phyloP scores from a whole-genome alignment of 2,113 vertebrate genomes.

The Hippotragus niger region DNA sequence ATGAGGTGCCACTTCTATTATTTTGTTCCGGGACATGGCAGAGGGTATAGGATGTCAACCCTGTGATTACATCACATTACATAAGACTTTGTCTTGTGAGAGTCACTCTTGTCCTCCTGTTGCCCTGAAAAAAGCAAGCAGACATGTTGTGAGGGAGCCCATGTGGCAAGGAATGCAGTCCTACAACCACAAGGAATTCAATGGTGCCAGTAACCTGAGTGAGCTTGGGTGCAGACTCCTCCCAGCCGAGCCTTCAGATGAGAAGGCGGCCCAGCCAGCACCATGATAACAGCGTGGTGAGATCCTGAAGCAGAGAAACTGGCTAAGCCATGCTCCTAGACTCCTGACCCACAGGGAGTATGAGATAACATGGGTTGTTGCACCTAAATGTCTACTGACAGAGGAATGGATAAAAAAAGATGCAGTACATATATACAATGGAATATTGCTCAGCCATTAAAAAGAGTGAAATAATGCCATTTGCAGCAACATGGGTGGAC shows the following conservation, averaged over 20 bases:
- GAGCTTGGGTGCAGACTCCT: neutral
- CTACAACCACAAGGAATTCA: neutral
- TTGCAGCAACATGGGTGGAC: neutral
- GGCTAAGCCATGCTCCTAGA: neutral
- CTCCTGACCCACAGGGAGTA: neutral
- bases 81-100: neutral
- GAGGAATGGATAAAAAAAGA: neutral
- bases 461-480: neutral
- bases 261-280: accelerated
- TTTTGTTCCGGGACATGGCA: neutral
- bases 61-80: neutral
- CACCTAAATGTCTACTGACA: neutral
- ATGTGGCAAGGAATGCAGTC: neutral
- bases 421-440: neutral
- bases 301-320: neutral
- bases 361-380: neutral
- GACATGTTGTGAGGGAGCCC: neutral
- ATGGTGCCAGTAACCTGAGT: neutral
- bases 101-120: neutral
- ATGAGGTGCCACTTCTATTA: neutral
- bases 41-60: neutral
- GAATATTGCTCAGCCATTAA: neutral
- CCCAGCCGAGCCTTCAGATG: neutral
- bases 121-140: neutral
- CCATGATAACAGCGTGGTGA: accelerated